Evolutionary conservation across 2,797 vertebrate species (phyloP), one percentile per base, ranked within the genome.

Genomic region (Fundulus diaphanus): DNA sequence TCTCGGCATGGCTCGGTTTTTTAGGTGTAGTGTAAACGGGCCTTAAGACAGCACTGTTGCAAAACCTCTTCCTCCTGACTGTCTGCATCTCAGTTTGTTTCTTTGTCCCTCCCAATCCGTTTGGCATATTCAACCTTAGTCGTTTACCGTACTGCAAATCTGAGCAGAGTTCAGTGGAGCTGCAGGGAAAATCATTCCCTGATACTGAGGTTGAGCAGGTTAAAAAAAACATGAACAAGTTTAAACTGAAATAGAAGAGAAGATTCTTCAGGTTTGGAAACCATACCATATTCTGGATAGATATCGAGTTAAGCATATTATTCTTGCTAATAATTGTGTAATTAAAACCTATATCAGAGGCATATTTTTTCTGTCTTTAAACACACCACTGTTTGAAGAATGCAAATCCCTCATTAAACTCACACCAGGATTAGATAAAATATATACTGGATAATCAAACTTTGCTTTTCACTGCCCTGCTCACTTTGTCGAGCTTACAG

Each of bases 71-170:
- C 27, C 56, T 49, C 57, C 42, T 73, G 69, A 24, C 7, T 63
- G 12, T 74, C 67, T 66, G 15, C 27, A 37, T 78, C 78, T 78
- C 77, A 76, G 67, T 77, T 49, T 78, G 51, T 72, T 49, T 73
- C 31, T 79, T 68, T 80, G 66, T 76, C 12, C 22, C 51, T 73
- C 69, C 70, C 56, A 77, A 82, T 78, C 72, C 70, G 48, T 80
- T 67, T 85, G 76, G 80, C 70, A 86, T 87, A 80, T 89, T 89
- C 87, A 63, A 82, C 74, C 82, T 77, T 76, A 66, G 74, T 88
- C 66, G 83, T 83, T 87, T 71, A 84, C 83, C 85, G 83, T 73
- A 79, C 72, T 87, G 73, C 81, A 88, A 88, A 91, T 81, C 73
- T 88, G 84, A 83, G 76, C 59, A 22, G 72, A 82, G 85, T 86